phyloP scores from a whole-genome alignment of 2,888 invertebrate species.

The Galeruca laticollis region DNA sequence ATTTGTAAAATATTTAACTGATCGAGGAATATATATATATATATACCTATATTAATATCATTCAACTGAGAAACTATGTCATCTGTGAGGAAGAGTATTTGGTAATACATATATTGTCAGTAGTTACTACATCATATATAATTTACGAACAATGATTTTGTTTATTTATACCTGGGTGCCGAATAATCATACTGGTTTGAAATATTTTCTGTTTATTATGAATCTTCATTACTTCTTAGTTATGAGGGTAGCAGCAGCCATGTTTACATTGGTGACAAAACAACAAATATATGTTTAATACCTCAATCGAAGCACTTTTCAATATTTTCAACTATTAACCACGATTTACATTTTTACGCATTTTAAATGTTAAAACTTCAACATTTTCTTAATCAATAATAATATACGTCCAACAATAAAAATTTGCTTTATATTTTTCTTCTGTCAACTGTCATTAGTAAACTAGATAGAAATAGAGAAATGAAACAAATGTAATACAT shows the following conservation, averaged over 20 bases:
- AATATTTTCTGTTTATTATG: slow-evolving; percentile 42
- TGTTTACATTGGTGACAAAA: slow-evolving; percentile 62
- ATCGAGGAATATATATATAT: background rate
- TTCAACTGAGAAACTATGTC: slow-evolving; percentile 1
- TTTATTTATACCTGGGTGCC: slow-evolving; percentile 61
- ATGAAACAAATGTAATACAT: slow-evolving; percentile 4
- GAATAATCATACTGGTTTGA: slow-evolving; percentile 58
- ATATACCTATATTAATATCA: no score
- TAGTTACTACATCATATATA: background rate
- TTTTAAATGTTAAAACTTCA: slow-evolving; percentile 15
- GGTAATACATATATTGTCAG: background rate
- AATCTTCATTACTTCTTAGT: slow-evolving; percentile 51
- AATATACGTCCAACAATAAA: slow-evolving; percentile 21
- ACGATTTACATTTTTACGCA: slow-evolving; percentile 24
- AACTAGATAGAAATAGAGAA: background rate
- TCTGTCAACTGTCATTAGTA: slow-evolving; percentile 28
- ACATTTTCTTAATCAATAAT: slow-evolving; percentile 21
- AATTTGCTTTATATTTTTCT: slow-evolving; percentile 20
- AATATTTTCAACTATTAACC: slow-evolving; percentile 8
- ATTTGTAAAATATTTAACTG: background rate
- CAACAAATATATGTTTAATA: slow-evolving; percentile 37
- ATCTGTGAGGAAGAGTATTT: background rate
- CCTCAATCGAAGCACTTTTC: slow-evolving; percentile 24
- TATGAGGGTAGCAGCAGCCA: slow-evolving; percentile 62
- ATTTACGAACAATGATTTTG: slow-evolving; percentile 2